Evolutionary conservation across 2,888 invertebrate genomes (phyloP).

Genomic region (Rhagophthalmus giganteus): DNA sequence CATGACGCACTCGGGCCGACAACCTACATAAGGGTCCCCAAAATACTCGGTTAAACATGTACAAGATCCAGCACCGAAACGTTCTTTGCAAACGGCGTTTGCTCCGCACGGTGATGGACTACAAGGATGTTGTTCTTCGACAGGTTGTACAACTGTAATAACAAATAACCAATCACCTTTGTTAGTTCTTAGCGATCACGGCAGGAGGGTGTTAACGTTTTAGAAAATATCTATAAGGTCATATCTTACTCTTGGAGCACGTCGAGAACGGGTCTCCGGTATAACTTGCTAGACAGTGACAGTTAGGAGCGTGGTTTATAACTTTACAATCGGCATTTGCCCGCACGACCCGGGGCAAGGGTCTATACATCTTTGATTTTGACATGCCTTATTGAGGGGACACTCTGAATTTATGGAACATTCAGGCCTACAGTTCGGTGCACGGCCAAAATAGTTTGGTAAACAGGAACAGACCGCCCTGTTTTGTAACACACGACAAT

Average conservation of each 20-base stretch:
- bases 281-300: slow-evolving; percentile 69
- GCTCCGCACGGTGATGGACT: slow-evolving; percentile 84
- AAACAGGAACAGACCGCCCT: slow-evolving; percentile 76
- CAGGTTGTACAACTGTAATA: slow-evolving; percentile 59
- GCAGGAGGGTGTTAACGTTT: slow-evolving; percentile 6
- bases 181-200: slow-evolving; percentile 15
- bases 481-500: slow-evolving; percentile 68
- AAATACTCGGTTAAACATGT: slow-evolving; percentile 79
- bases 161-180: not conserved
- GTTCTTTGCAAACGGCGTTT: slow-evolving; percentile 82
- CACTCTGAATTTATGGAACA: slow-evolving; percentile 75
- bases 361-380: slow-evolving; percentile 71
- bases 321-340: slow-evolving; percentile 70
- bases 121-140: slow-evolving; percentile 67
- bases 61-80: slow-evolving; percentile 80
- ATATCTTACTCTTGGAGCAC: slow-evolving; percentile 61
- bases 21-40: slow-evolving; percentile 84
- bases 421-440: slow-evolving; percentile 78
- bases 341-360: slow-evolving; percentile 79
- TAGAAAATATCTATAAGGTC: not conserved
- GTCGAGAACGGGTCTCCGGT: slow-evolving; percentile 81
- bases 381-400: slow-evolving; percentile 70
- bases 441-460: slow-evolving; percentile 73
- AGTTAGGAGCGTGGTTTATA: slow-evolving; percentile 73
- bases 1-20: slow-evolving; percentile 86